Percentiles rank a stretch among this genome's conserved stretches.
phyloP scores from a whole-genome alignment of 2,113 vertebrate species.

The Gulo gulo region DNA sequence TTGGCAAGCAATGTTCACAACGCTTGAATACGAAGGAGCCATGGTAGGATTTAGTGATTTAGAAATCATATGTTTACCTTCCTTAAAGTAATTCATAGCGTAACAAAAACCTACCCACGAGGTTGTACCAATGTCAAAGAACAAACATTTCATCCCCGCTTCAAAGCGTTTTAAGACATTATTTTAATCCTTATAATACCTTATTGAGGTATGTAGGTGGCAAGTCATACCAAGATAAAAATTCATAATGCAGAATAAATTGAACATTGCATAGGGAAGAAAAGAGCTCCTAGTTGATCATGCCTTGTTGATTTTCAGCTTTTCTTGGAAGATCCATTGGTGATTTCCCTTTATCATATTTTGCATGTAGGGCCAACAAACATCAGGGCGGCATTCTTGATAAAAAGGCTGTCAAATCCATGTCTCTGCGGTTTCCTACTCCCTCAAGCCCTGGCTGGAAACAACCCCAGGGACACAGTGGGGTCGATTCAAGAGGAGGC shows the following conservation, averaged over 20 bases:
- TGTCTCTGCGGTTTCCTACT: neutral
- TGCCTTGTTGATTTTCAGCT: neutral
- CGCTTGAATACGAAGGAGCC: neutral
- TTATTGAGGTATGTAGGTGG: constrained; percentile 59
- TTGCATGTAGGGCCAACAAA: neutral
- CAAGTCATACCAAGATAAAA: constrained; percentile 53
- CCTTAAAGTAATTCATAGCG: constrained; percentile 29
- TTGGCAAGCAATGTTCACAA: neutral
- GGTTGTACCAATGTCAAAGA: constrained; percentile 54
- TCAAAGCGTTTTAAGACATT: constrained; percentile 55
- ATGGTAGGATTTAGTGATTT: constrained; percentile 36
- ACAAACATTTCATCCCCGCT: constrained; percentile 54
- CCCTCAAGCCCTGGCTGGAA: neutral
- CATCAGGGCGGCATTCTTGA: neutral
- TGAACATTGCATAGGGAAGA: neutral
- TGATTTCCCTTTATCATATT: neutral
- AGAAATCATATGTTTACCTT: constrained; percentile 52
- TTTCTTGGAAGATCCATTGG: neutral
- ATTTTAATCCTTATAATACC: constrained; percentile 46
- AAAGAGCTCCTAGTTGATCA: neutral
- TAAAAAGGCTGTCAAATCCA: neutral
- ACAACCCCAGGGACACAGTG: accelerated
- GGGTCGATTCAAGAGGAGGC: neutral
- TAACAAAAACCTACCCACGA: constrained; percentile 48
- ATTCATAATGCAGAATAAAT: constrained; percentile 27